Evolutionary conservation across 2,888 invertebrate species (phyloP).

Genomic region (Drosophila rubida): DNA sequence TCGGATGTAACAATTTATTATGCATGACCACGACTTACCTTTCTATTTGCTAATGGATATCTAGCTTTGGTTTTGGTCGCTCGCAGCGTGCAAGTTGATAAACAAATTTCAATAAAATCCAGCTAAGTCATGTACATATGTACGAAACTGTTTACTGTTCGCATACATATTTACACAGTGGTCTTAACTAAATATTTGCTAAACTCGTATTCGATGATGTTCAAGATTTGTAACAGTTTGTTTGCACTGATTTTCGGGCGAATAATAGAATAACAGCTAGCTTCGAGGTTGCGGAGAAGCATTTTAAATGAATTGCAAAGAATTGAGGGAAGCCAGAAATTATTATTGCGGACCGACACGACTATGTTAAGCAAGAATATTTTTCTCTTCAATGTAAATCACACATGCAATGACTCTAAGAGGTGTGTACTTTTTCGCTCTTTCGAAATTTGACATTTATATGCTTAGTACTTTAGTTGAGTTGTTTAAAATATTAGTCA

Average conservation of each 20-base stretch:
- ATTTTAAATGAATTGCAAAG: background rate
- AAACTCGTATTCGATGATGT: background rate
- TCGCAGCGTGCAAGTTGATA: slow-evolving; percentile 59
- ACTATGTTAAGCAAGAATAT: too few species aligned
- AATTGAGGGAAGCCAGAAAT: background rate
- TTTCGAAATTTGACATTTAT: background rate
- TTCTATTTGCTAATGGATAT: slow-evolving; percentile 29
- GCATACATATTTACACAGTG: slow-evolving; percentile 5
- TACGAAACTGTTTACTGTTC: slow-evolving; percentile 10
- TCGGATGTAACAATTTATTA: slow-evolving; percentile 18
- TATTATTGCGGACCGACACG: background rate
- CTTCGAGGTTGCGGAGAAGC: background rate
- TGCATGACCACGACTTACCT: slow-evolving; percentile 57
- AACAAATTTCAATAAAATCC: slow-evolving; percentile 36
- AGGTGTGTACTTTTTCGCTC: background rate
- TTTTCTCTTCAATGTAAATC: background rate
- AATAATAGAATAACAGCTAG: too few species aligned
- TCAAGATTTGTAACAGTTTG: background rate
- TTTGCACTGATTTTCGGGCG: background rate
- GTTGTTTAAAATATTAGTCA: background rate
- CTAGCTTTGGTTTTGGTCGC: slow-evolving; percentile 23
- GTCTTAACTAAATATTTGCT: slow-evolving; percentile 10
- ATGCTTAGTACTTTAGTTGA: background rate
- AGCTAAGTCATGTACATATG: slow-evolving; percentile 9
- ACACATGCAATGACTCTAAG: background rate